Percentiles rank a stretch among this genome's conserved stretches.
Conservation (phyloP, 1,140 invertebrate genomes). For the Coboldia fuscipes region DNA sequence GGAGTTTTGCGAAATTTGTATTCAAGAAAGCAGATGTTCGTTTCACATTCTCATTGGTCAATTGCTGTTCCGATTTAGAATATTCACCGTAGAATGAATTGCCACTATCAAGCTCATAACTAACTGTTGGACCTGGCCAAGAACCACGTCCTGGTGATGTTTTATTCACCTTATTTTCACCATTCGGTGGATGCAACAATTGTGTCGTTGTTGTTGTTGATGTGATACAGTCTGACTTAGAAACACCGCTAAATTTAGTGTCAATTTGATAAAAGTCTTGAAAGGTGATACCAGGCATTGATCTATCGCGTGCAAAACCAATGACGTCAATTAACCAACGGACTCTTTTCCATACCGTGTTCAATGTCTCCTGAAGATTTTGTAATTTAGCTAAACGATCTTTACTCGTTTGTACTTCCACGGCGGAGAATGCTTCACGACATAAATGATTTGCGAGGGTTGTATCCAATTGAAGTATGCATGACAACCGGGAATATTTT, state of each 20-base stretch:
- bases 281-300: no score
- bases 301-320: conserved; percentile 71
- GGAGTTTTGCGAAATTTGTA: no score
- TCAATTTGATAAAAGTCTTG: no score
- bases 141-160: conserved; percentile 52
- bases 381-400: conserved; percentile 61
- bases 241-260: no score
- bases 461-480: conserved; percentile 78
- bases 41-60: no score
- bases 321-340: conserved; percentile 92
- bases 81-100: conserved; percentile 42
- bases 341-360: conserved; percentile 72
- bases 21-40: no score
- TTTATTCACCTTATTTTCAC: conserved; percentile 52
- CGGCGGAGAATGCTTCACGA: conserved; percentile 79
- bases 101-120: conserved; percentile 9
- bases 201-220: conserved; percentile 16
- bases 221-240: background rate
- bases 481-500: conserved; percentile 75
- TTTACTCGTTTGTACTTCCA: conserved; percentile 66
- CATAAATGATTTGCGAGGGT: conserved; percentile 79
- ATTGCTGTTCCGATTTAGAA: conserved; percentile 63
- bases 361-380: conserved; percentile 59
- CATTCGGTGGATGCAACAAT: conserved; percentile 39
- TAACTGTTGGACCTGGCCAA: conserved; percentile 58